Conservation (phyloP, 2,113 vertebrate species). For the Datnioides undecimradiatus region DNA sequence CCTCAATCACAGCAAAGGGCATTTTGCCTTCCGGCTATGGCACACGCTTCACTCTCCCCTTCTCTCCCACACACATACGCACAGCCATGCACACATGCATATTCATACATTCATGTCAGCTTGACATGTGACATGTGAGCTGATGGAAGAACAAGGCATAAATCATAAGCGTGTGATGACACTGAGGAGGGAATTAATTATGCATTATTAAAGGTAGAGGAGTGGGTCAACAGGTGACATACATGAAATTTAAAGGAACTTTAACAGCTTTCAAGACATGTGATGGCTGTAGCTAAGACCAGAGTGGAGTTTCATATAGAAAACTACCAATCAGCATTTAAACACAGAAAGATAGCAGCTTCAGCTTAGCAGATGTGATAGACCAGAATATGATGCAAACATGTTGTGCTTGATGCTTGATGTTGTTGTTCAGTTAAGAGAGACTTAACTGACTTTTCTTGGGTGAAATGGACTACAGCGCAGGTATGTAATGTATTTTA, state of each 20-base stretch:
- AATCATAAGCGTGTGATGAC: slow-evolving; percentile 21
- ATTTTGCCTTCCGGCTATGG: slow-evolving; percentile 46
- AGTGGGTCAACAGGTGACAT: slow-evolving; percentile 6
- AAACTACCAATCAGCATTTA: too few relatives aligned
- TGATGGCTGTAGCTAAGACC: too few relatives aligned
- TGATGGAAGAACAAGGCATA: slow-evolving; percentile 30
- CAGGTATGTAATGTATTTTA: too few relatives aligned
- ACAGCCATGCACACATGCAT: slow-evolving; percentile 9
- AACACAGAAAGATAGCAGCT: too few relatives aligned
- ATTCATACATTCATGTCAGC: slow-evolving; percentile 26
- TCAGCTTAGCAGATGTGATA: too few relatives aligned
- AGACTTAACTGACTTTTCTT: too few relatives aligned
- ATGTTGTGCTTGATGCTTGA: too few relatives aligned
- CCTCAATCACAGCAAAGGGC: slow-evolving; percentile 67
- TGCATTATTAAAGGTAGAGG: not conserved
- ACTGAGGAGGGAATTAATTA: slow-evolving; percentile 1
- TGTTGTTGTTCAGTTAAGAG: too few relatives aligned
- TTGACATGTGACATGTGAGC: slow-evolving; percentile 28
- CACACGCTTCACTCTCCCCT: slow-evolving; percentile 11
- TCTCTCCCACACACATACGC: not conserved
- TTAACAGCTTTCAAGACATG: not conserved
- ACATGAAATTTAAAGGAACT: not conserved
- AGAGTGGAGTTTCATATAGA: too few relatives aligned
- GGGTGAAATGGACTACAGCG: too few relatives aligned
- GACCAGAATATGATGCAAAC: too few relatives aligned